Percentiles rank a stretch among this genome's conserved stretches.
phyloP scores from a whole-genome alignment of 2,113 vertebrate genomes.

The Quiscalus mexicanus region DNA sequence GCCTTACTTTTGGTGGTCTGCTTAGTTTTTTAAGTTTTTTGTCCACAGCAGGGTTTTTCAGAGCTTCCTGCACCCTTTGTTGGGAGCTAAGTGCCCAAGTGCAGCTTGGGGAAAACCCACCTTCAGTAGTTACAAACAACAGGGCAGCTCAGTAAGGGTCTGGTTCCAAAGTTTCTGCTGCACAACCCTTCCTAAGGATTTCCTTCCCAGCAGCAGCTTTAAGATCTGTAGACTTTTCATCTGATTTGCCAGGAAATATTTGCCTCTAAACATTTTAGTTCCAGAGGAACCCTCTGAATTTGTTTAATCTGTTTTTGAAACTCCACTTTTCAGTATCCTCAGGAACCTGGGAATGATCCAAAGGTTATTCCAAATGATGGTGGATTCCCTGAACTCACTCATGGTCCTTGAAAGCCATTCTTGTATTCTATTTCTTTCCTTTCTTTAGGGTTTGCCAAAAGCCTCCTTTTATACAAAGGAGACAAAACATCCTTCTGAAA shows the following conservation, averaged over 20 bases:
- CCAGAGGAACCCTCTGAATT: background rate
- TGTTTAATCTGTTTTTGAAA: background rate
- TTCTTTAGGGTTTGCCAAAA: background rate
- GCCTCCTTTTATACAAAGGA: fast-evolving
- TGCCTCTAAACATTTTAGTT: background rate
- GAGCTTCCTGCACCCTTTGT: background rate
- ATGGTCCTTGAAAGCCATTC: background rate
- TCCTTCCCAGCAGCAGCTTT: background rate
- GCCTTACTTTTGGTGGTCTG: background rate
- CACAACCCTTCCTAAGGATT: background rate
- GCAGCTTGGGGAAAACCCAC: background rate
- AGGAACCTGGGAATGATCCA: background rate
- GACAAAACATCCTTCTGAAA: background rate
- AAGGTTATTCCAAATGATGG: background rate
- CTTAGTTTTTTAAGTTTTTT: background rate
- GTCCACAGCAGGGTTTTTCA: background rate
- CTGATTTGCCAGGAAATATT: background rate
- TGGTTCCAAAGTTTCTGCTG: background rate
- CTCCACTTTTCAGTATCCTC: background rate
- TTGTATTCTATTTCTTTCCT: background rate
- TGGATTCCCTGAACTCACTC: background rate
- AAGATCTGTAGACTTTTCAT: background rate
- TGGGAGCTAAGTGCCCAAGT: background rate
- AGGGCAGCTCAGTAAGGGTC: background rate
- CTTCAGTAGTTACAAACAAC: background rate